Base-by-base conservation (phyloP, 1,140 invertebrate genomes). In the Cydia strobilella region DNA sequence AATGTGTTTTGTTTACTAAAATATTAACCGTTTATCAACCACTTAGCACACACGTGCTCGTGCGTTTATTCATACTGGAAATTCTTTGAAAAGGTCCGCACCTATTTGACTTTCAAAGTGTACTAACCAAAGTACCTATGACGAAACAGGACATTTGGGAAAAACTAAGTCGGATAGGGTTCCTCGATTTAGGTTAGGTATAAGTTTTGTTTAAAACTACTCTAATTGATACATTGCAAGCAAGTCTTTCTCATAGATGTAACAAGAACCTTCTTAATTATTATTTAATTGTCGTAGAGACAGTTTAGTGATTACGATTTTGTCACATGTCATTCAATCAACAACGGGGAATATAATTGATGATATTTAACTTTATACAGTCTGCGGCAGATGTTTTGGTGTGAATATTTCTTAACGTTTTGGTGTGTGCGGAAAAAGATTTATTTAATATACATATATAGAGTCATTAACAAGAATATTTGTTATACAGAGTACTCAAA, bases 1-100 rank as follows among this genome's bases (percentile, higher is more conserved):
- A 72, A 81, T 80, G 80, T 77, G 80, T 75, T 81, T 80, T 83
- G 82, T 80, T 80, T 81, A 79, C 76, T 77, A 82, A 76, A 78
- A 66, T 66, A 25, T 75, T 66, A 72, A 74, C 48, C 62, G 65
- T 69, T 69, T 35, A 69, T 69, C 65, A 39, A 69, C 31, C 31
- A 35, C 27, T 69, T 35, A 69, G n/a, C 18, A 35, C 27, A 18
- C 27, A 69, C 65, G 65, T 35, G 65, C 15, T 69, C 2, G 27
- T 39, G 54, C n/a, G 9, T 23, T 23, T 59, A 59, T 59, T 59
- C 54, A 20, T 59, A 59, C n/a, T 23, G 54, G 20, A 23, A 23
- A 59, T 59, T 59, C 54, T 23, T 23, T 23, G 20, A 59, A 59
- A 59, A 23, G 6, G 54, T 20, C 4, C 51, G n/a, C 18, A 59